Evolutionary conservation across 2,113 vertebrate species (phyloP).

Genomic region (Rhinolophus sinicus): DNA sequence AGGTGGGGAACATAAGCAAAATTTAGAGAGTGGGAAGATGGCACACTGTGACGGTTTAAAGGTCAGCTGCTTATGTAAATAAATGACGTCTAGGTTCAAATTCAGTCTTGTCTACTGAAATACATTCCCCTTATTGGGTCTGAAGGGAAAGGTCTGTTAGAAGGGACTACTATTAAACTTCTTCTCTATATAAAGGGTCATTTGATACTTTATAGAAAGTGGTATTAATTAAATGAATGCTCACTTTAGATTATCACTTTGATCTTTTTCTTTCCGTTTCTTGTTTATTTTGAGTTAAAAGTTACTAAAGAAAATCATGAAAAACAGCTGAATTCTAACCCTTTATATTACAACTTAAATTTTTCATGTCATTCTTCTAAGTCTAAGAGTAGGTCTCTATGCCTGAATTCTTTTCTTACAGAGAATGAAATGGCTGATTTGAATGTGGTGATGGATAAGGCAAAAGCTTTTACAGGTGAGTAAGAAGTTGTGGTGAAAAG

Average conservation of each 20-base stretch:
- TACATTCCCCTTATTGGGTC: background rate
- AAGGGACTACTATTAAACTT: background rate
- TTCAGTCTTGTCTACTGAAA: background rate
- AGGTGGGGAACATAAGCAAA: background rate
- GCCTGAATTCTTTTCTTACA: constrained; percentile 33
- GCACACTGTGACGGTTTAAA: background rate
- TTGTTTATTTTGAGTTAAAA: constrained; percentile 31
- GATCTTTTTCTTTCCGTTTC: background rate
- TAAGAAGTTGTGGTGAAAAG: background rate
- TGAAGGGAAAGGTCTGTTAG: background rate
- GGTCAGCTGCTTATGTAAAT: background rate
- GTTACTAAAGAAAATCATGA: background rate
- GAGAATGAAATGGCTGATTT: constrained; percentile 49
- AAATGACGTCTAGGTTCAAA: background rate
- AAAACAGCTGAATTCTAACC: background rate
- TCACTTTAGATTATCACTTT: background rate
- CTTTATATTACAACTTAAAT: background rate
- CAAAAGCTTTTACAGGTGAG: constrained; percentile 56
- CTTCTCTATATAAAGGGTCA: background rate
- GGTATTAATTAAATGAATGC: background rate
- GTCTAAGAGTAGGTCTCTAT: background rate
- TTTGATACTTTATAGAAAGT: background rate
- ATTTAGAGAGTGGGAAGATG: background rate
- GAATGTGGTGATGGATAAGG: background rate
- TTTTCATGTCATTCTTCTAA: background rate